Percentiles rank a stretch among this genome's conserved stretches.
phyloP scores from a whole-genome alignment of 2,888 invertebrate genomes.

The Morpho helenor region DNA sequence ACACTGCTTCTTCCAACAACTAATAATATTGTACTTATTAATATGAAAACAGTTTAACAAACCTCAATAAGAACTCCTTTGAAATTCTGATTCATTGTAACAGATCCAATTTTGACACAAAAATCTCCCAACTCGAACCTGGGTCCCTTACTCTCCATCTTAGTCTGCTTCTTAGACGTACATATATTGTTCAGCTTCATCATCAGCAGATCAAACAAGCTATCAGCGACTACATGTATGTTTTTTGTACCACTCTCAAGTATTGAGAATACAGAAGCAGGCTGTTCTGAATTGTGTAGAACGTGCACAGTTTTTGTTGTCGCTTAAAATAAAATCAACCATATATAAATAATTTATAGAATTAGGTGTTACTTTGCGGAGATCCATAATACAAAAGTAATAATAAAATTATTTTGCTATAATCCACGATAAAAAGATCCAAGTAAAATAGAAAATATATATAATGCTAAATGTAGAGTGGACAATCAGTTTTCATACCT shows the following conservation, averaged over 20 bases:
- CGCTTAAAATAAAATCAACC: conserved; percentile 56
- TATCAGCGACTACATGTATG: conserved; percentile 93
- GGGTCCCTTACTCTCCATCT: conserved; percentile 93
- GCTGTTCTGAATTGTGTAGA: conserved; percentile 97
- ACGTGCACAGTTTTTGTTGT: conserved; percentile 92
- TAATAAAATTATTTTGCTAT: no score
- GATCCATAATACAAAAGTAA: no score
- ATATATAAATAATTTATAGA: no score
- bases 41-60: conserved; percentile 23
- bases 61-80: conserved; percentile 96
- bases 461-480: no score
- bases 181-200: conserved; percentile 93
- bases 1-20: no score
- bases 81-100: conserved; percentile 94
- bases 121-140: conserved; percentile 94
- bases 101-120: conserved; percentile 94
- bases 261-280: conserved; percentile 95
- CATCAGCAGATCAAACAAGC: conserved; percentile 93
- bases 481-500: no score
- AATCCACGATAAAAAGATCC: no score
- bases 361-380: no score
- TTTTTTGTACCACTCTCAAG: conserved; percentile 92
- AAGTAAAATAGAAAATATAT: no score
- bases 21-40: no score
- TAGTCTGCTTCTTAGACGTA: conserved; percentile 92